Percentiles rank a stretch among this genome's conserved stretches.
Conservation (phyloP, 2,113 vertebrate species). For the Poecile atricapillus region DNA sequence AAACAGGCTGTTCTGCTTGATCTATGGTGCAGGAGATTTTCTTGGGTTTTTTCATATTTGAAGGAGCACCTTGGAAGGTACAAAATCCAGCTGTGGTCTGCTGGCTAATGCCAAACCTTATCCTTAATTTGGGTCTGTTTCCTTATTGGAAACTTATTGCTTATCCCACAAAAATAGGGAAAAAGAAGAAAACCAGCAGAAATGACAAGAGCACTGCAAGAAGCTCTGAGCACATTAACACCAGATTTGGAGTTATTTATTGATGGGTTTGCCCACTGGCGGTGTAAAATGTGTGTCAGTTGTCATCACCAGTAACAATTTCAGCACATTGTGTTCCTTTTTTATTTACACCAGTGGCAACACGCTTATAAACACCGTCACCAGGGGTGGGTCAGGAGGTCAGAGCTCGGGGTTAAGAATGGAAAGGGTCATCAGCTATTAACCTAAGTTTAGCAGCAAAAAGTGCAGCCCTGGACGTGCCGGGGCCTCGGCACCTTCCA, state of each 20-base stretch:
- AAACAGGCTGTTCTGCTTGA: neutral
- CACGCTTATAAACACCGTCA: conserved; percentile 72
- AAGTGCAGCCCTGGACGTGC: neutral
- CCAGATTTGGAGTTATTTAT: conserved; percentile 71
- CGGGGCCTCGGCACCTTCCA: neutral
- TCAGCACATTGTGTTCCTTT: conserved; percentile 74
- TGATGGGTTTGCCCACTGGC: conserved; percentile 72
- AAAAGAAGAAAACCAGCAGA: neutral
- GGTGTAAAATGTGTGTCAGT: conserved; percentile 69
- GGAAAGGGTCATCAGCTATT: conserved; percentile 73
- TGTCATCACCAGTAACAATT: conserved; percentile 78
- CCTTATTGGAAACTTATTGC: neutral
- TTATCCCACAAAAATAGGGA: neutral
- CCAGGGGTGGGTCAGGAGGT: conserved; percentile 73
- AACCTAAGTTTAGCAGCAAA: conserved; percentile 71
- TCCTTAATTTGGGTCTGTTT: neutral
- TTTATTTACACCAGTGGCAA: conserved; percentile 78
- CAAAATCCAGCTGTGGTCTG: neutral
- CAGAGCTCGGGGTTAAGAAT: conserved; percentile 70
- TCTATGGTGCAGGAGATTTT: neutral
- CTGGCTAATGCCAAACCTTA: neutral
- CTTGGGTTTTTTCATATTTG: rapidly evolving
- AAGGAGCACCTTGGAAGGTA: neutral
- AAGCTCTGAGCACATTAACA: conserved; percentile 38
- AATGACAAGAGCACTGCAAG: neutral